Conservation (phyloP, 2,888 invertebrate genomes). For the Amphipyra tragopoginis region DNA sequence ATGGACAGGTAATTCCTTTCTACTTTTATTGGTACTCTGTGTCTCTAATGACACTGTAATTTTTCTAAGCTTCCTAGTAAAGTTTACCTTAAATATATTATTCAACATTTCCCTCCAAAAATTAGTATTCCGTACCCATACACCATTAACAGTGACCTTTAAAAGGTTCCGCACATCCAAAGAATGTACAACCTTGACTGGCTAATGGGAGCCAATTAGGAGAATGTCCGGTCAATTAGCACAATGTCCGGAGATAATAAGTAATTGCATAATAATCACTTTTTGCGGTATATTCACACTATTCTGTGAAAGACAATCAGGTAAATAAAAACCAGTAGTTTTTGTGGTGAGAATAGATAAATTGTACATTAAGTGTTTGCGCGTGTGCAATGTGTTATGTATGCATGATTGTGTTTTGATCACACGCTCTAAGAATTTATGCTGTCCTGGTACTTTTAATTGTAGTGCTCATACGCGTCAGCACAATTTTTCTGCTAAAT, state of each 20-base stretch:
- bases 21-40: too few species aligned
- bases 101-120: constrained; percentile 19
- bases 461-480: too few species aligned
- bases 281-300: constrained; percentile 44
- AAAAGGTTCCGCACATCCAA: constrained; percentile 14
- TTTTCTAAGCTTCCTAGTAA: not conserved
- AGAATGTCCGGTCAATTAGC: constrained; percentile 42
- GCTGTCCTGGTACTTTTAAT: not conserved
- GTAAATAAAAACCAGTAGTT: constrained; percentile 22
- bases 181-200: constrained; percentile 35
- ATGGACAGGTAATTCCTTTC: too few species aligned
- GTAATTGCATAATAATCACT: constrained; percentile 40
- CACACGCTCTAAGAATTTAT: constrained; percentile 18
- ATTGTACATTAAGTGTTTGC: constrained; percentile 3
- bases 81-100: constrained; percentile 5
- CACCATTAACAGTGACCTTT: constrained; percentile 47
- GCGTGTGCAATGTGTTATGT: constrained; percentile 23
- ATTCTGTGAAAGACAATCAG: constrained; percentile 38
- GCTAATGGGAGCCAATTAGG: constrained; percentile 20
- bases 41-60: not conserved
- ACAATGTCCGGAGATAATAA: constrained; percentile 44
- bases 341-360: constrained; percentile 17
- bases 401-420: constrained; percentile 32
- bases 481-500: too few species aligned
- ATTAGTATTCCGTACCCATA: constrained; percentile 34